Conservation (phyloP, 2,888 invertebrate genomes). For the Parnassius orleans region DNA sequence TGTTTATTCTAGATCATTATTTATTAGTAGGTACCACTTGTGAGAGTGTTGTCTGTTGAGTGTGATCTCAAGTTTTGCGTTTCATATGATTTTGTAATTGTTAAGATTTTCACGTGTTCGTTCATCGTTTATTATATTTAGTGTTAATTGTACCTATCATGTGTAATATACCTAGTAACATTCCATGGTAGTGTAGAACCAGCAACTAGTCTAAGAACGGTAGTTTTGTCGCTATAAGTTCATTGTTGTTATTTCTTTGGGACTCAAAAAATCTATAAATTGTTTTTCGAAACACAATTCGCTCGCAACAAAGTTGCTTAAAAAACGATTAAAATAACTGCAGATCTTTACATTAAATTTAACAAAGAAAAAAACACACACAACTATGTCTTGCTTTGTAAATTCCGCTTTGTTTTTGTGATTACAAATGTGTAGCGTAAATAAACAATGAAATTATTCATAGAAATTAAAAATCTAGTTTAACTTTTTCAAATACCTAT, state of each 20-base stretch:
- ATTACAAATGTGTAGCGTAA: slow-evolving; percentile 39
- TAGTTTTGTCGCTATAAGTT: slow-evolving; percentile 49
- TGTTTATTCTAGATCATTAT: slow-evolving; percentile 72
- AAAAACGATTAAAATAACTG: slow-evolving; percentile 39
- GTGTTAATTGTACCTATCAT: slow-evolving; percentile 55
- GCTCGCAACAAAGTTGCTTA: slow-evolving; percentile 64
- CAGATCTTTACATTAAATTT: slow-evolving; percentile 32
- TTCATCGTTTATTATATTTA: slow-evolving; percentile 56
- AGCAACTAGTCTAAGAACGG: slow-evolving; percentile 73
- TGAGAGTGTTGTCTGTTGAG: slow-evolving; percentile 62
- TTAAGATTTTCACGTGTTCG: slow-evolving; percentile 61
- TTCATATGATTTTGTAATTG: slow-evolving; percentile 47
- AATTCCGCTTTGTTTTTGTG: slow-evolving; percentile 50
- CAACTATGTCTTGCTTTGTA: slow-evolving; percentile 57
- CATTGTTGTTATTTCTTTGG: slow-evolving; percentile 42
- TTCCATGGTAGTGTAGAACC: slow-evolving; percentile 67
- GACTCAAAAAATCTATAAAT: slow-evolving; percentile 28
- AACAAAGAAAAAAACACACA: slow-evolving; percentile 32
- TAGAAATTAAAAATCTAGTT: slow-evolving; percentile 35
- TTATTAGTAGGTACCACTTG: slow-evolving; percentile 68
- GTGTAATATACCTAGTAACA: slow-evolving; percentile 52
- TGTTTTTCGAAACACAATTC: slow-evolving; percentile 44
- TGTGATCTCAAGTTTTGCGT: slow-evolving; percentile 71
- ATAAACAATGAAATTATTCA: slow-evolving; percentile 47
- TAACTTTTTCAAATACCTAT: slow-evolving; percentile 26